Evolutionary conservation across 2,888 invertebrate species (phyloP).

Genomic region (Hypolimnas misippus): DNA sequence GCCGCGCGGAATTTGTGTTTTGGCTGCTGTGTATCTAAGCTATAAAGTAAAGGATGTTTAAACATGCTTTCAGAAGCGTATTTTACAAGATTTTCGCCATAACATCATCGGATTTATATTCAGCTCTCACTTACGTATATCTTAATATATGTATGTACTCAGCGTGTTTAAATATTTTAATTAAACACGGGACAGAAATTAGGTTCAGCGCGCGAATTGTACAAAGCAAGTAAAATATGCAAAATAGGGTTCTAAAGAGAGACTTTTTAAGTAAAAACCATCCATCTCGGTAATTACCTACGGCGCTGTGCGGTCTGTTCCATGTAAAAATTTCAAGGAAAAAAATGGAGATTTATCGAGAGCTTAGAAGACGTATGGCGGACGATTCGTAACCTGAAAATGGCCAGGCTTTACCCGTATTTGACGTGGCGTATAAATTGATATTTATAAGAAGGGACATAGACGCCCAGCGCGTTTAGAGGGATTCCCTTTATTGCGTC

Average conservation of each 20-base stretch:
- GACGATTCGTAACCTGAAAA: constrained; percentile 76
- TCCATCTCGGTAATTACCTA: constrained; percentile 40
- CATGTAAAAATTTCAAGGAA: constrained; percentile 51
- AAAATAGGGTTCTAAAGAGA: constrained; percentile 37
- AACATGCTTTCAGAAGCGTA: constrained; percentile 33
- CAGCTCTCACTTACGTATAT: constrained; percentile 27
- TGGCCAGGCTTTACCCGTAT: constrained; percentile 72
- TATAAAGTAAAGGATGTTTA: constrained; percentile 39
- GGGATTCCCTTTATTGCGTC: constrained; percentile 83
- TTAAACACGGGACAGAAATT: constrained; percentile 24
- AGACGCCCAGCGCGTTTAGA: constrained; percentile 72
- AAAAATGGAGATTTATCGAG: constrained; percentile 65
- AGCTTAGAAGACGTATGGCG: constrained; percentile 62
- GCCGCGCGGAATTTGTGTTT: constrained; percentile 56
- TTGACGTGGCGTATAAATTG: constrained; percentile 82
- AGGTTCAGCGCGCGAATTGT: constrained; percentile 24
- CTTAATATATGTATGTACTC: constrained; percentile 22
- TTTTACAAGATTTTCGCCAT: constrained; percentile 34
- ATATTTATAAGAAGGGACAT: constrained; percentile 83
- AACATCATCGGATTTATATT: constrained; percentile 33
- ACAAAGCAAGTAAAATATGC: constrained; percentile 33
- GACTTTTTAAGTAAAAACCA: constrained; percentile 35
- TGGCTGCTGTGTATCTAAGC: constrained; percentile 37
- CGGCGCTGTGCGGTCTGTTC: constrained; percentile 39
- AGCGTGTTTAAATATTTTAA: constrained; percentile 27